Evolutionary conservation across 1,140 invertebrate genomes (phyloP).

Genomic region (Battus philenor): DNA sequence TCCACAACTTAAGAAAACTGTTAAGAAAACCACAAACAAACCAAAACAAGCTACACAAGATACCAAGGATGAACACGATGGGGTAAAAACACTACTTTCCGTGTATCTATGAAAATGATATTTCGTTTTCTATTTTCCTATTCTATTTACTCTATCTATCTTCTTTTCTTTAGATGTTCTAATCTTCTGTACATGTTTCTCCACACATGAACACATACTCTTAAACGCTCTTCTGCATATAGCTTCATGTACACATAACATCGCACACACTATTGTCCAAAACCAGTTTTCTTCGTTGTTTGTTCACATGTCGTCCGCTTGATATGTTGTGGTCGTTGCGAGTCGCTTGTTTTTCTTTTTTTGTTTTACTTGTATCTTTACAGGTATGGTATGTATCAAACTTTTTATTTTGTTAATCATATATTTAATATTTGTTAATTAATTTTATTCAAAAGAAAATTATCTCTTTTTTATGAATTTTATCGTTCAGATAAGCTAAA

Average conservation of each 20-base stretch:
- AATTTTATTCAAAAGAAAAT: too few relatives aligned
- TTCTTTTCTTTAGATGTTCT: conserved; percentile 10
- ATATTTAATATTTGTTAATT: too few relatives aligned
- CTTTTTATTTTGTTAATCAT: too few relatives aligned
- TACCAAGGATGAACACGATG: conserved; percentile 71
- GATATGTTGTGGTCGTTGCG: conserved; percentile 33
- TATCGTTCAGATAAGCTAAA: too few relatives aligned
- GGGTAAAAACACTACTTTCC: conserved; percentile 69
- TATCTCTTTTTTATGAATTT: not conserved
- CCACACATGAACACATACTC: not conserved
- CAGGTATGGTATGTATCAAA: conserved; percentile 23
- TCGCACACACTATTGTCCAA: too few relatives aligned
- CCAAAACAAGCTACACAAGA: conserved; percentile 47
- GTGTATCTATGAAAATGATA: conserved; percentile 11
- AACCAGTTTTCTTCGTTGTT: too few relatives aligned
- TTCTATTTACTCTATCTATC: conserved; percentile 22
- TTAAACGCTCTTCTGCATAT: too few relatives aligned
- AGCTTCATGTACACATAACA: too few relatives aligned
- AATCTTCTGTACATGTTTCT: not conserved
- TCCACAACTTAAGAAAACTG: conserved; percentile 66
- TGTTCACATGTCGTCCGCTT: too few relatives aligned
- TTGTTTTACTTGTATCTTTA: conserved; percentile 30
- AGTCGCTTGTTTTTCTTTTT: conserved; percentile 53
- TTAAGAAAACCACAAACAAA: conserved; percentile 57
- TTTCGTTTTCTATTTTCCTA: conserved; percentile 19